These are phyloP conservation scores for Cephus rjabovi DNA, from an alignment of 2,888 invertebrate species.

Conservation along the genomic window DNA sequence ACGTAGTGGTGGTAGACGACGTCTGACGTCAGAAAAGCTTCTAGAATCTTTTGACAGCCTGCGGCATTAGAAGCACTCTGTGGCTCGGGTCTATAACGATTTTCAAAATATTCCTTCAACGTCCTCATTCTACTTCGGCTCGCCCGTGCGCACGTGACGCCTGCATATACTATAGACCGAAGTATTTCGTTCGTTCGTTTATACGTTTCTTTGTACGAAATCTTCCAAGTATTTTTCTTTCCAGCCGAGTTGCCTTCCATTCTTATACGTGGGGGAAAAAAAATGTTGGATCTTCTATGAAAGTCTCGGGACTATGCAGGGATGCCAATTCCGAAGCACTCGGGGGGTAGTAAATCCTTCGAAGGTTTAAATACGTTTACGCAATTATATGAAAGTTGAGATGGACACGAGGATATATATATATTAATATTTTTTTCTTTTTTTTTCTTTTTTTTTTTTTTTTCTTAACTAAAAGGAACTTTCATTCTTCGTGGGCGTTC, in stretches of 20 bases:
- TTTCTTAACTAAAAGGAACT: constrained; percentile 30
- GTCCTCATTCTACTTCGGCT: background rate
- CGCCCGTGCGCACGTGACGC: background rate
- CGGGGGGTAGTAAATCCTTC: background rate
- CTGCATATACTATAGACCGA: background rate
- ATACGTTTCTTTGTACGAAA: background rate
- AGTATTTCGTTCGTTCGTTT: background rate
- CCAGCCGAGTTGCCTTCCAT: background rate
- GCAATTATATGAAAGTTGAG: background rate
- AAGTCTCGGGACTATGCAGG: background rate
- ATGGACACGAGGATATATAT: background rate
- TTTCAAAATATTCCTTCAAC: background rate
- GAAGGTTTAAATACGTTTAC: background rate
- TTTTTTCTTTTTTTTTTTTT: background rate
- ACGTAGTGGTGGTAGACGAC: background rate
- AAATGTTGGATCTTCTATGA: background rate
- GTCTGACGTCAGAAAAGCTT: background rate
- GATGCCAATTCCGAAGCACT: background rate
- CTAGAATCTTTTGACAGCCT: background rate
- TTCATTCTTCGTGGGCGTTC: constrained; percentile 13
- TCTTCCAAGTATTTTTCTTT: background rate
- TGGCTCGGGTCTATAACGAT: background rate
- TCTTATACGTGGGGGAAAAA: background rate
- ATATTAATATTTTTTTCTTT: background rate
- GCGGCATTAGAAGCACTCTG: background rate